Percentiles rank a stretch among this genome's conserved stretches.
phyloP scores from a whole-genome alignment of 2,888 invertebrate genomes.

The Laspeyria flexula region DNA sequence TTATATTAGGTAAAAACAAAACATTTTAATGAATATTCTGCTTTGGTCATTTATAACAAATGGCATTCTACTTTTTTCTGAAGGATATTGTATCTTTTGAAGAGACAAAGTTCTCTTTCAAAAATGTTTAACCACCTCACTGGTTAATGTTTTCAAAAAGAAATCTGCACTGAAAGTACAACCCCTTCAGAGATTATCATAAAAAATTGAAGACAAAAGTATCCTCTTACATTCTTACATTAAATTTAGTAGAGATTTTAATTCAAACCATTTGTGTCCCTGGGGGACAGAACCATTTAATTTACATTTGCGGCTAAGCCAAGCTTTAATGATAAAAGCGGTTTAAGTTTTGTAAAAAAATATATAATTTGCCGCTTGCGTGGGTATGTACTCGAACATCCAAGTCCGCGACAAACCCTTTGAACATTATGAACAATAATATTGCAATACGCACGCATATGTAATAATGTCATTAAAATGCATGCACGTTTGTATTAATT shows the following conservation, averaged over 20 bases:
- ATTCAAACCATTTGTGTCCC: slow-evolving; percentile 39
- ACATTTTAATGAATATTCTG: too few species aligned
- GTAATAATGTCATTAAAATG: neutral
- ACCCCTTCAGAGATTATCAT: slow-evolving; percentile 17
- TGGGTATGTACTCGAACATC: slow-evolving; percentile 1
- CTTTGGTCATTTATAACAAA: too few species aligned
- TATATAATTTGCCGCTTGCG: slow-evolving; percentile 3
- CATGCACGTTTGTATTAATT: neutral
- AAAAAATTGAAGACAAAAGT: slow-evolving; percentile 25
- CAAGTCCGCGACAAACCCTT: slow-evolving; percentile 1
- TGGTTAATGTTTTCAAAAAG: slow-evolving; percentile 13
- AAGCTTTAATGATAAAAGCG: slow-evolving; percentile 39
- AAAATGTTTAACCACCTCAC: slow-evolving; percentile 3
- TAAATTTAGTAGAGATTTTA: slow-evolving; percentile 39
- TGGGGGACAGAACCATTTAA: slow-evolving; percentile 43
- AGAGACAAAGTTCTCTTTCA: slow-evolving; percentile 5
- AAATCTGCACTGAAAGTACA: slow-evolving; percentile 12
- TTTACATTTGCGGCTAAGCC: slow-evolving; percentile 50
- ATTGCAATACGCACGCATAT: neutral
- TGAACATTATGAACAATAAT: neutral
- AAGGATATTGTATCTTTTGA: slow-evolving; percentile 1
- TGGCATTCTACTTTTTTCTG: too few species aligned
- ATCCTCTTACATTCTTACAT: slow-evolving; percentile 26
- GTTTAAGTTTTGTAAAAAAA: slow-evolving; percentile 17
- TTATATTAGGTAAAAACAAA: too few species aligned